Base-by-base conservation (phyloP, 2,113 vertebrate species). In the Colius striatus region DNA sequence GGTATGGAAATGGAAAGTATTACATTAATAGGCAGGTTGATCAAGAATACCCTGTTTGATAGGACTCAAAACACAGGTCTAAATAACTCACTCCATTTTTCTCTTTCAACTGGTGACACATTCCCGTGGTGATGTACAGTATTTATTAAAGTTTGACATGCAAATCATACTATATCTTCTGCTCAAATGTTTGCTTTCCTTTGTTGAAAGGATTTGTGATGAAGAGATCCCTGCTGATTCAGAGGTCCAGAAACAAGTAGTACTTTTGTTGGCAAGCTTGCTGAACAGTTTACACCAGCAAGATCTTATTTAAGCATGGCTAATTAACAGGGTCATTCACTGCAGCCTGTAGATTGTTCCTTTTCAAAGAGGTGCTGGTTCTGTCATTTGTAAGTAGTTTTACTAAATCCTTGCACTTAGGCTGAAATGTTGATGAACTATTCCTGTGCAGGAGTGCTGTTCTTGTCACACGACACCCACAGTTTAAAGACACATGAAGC, bases 1-100 rank as follows among this genome's bases (percentile, higher is more conserved):
- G n/a, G 9, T 45, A 67, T 72, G 67, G 58, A 90, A 91, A 81
- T 75, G 26, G 29, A 26, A 84, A 84, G 30, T 45, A 32, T 41
- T 81, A 32, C 30, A 41, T 81, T 21, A 34, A 66, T 29, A 47
- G 75, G 17, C 81, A 91, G 66, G 84, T 36, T 82, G 34, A 51
- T 82, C 85, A 68, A 67, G 89, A 81, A 71, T 63, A 66, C n/a
- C 71, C 53, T 63, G 73, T 89, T 82, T 92, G 81, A 74, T 68
- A 92, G 65, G 66, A 65, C 30, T 85, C 45, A 47, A 38, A 73
- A 63, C 13, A 41, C 38, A 41, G 38, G 9, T 41, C 38, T 41
- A 41, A 12, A 41, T 9, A 41, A 41, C 38, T 41, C 9, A 41
- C 12, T 41, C 38, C 55, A 13, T 60, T 67, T 36, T 67, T 66